Evolutionary conservation across 2,113 vertebrate species (phyloP).

Genomic region (Pomatorhinus ruficollis): DNA sequence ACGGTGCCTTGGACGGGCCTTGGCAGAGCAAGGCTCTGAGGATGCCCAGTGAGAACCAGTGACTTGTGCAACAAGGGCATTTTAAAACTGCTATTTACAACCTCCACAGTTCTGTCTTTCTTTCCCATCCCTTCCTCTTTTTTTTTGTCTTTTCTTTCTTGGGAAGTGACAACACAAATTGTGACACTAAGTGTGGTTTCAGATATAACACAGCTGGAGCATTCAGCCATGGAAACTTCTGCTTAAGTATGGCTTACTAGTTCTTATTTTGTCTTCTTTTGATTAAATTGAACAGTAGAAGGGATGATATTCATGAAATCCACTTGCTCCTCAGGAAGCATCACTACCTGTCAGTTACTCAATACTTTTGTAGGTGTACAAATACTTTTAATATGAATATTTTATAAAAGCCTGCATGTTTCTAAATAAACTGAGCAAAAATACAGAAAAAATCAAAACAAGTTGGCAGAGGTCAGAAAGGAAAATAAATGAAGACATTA

Average conservation of each 20-base stretch:
- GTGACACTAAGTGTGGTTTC: background rate
- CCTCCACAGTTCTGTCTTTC: background rate
- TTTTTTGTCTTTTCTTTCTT: background rate
- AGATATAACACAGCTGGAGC: background rate
- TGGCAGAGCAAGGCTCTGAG: background rate
- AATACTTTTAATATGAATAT: background rate
- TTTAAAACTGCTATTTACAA: background rate
- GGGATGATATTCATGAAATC: background rate
- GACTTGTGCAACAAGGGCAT: background rate
- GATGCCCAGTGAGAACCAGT: background rate
- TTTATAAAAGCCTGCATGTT: background rate
- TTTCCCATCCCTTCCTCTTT: background rate
- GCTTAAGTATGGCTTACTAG: background rate
- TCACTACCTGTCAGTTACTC: background rate
- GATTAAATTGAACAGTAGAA: background rate
- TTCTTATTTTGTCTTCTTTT: background rate
- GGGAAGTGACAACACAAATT: background rate
- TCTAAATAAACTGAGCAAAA: background rate
- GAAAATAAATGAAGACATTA: background rate
- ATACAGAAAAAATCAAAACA: background rate
- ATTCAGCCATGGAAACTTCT: background rate
- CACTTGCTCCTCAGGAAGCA: background rate
- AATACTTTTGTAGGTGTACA: background rate
- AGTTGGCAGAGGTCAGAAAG: background rate
- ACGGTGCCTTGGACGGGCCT: rapidly evolving